phyloP scores from a whole-genome alignment of 2,113 vertebrate species.

The Diphyllodes magnificus region DNA sequence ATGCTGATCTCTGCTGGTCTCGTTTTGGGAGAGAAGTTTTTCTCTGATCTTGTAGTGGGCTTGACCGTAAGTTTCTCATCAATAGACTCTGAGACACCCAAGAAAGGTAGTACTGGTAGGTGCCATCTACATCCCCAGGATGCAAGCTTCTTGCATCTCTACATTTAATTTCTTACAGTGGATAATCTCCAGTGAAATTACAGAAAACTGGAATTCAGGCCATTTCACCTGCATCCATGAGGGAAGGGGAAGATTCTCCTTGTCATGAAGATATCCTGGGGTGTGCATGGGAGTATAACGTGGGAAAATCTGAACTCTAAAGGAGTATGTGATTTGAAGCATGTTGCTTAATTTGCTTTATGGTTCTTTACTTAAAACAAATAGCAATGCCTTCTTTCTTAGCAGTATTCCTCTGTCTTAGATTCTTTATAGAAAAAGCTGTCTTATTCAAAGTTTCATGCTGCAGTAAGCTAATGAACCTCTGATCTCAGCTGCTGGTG shows the following conservation, averaged over 20 bases:
- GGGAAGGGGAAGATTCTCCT: neutral
- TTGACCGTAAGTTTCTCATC: neutral
- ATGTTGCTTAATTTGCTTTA: neutral
- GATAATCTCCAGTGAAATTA: neutral
- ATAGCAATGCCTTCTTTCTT: neutral
- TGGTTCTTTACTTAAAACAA: neutral
- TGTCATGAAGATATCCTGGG: neutral
- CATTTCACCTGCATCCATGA: neutral
- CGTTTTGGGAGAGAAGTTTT: neutral
- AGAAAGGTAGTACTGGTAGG: neutral
- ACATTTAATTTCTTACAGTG: neutral
- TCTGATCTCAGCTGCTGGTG: neutral
- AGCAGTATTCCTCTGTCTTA: neutral
- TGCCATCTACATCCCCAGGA: neutral
- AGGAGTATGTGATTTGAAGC: neutral
- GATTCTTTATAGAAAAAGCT: neutral
- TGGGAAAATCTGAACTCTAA: neutral
- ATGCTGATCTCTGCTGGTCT: neutral
- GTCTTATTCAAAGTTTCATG: neutral
- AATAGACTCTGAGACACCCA: neutral
- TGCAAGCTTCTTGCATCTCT: neutral
- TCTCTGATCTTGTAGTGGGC: neutral
- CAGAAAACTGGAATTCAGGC: neutral
- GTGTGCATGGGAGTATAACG: accelerated
- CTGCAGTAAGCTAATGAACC: neutral